Percentiles rank a stretch among this genome's conserved stretches.
Conservation (phyloP, 37 sponge, comb jelly and placozoan species). For the Petrosia ficiformis region DNA sequence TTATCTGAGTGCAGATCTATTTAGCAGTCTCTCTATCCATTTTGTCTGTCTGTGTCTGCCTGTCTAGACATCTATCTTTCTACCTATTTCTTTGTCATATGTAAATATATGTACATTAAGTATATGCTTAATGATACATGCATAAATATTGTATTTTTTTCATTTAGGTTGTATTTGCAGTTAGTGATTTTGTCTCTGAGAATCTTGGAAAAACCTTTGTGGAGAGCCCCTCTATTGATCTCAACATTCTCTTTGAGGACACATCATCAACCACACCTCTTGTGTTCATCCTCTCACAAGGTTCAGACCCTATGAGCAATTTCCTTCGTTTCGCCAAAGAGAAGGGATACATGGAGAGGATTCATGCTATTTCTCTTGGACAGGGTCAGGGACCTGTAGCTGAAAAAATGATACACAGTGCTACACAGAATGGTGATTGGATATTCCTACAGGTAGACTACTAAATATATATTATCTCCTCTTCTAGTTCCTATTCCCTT, state of each 20-base stretch:
- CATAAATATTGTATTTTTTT: too few relatives aligned
- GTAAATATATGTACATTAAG: too few relatives aligned
- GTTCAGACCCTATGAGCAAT: conserved; percentile 96
- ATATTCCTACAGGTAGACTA: conserved; percentile 86
- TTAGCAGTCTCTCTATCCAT: too few relatives aligned
- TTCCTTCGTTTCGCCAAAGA: conserved; percentile 97
- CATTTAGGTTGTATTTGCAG: conserved; percentile 77
- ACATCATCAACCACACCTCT: conserved; percentile 87
- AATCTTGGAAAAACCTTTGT: conserved; percentile 93
- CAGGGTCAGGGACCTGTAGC: conserved; percentile 99
- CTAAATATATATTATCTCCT: neutral
- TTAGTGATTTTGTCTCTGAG: conserved; percentile 80
- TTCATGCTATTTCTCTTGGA: conserved; percentile 96
- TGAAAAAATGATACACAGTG: conserved; percentile 85
- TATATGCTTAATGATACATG: too few relatives aligned
- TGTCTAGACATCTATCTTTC: too few relatives aligned
- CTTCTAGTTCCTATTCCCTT: neutral
- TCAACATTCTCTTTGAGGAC: conserved; percentile 83
- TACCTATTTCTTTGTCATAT: too few relatives aligned
- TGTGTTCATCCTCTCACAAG: conserved; percentile 95
- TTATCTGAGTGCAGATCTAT: too few relatives aligned
- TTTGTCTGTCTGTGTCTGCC: too few relatives aligned
- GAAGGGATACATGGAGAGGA: conserved; percentile 85
- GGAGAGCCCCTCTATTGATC: conserved; percentile 89
- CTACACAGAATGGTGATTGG: conserved; percentile 91